These are phyloP conservation scores for Camponotus fellah DNA, from an alignment of 2,888 invertebrate species.

Conservation along the genomic window DNA sequence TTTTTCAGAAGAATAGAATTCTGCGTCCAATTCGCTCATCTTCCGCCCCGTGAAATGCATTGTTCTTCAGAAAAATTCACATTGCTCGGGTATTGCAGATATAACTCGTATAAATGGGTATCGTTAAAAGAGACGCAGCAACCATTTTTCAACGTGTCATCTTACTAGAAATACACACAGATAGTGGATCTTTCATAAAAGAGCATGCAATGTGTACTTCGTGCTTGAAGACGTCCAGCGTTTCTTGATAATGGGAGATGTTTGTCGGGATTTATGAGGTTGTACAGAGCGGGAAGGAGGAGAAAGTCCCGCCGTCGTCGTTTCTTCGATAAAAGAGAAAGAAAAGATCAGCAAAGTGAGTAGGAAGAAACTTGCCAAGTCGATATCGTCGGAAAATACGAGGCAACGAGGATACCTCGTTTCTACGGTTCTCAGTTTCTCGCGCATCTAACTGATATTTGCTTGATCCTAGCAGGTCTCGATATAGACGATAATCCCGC, in stretches of 20 bases:
- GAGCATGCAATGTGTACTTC: background rate
- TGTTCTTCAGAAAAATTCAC: slow-evolving; percentile 22
- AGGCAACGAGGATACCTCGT: background rate
- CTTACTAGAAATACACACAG: slow-evolving; percentile 18
- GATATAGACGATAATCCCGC: background rate
- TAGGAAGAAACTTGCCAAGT: slow-evolving; percentile 34
- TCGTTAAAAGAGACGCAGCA: slow-evolving; percentile 14
- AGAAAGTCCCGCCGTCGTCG: slow-evolving; percentile 16
- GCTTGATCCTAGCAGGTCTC: slow-evolving; percentile 3
- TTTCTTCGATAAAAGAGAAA: slow-evolving; percentile 38
- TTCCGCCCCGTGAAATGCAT: background rate
- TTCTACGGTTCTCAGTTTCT: slow-evolving; percentile 15
- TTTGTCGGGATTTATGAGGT: slow-evolving; percentile 45
- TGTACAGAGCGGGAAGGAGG: background rate
- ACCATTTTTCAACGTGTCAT: slow-evolving; percentile 43
- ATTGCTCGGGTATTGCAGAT: slow-evolving; percentile 11
- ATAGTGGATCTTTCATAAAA: background rate
- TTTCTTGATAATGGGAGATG: slow-evolving; percentile 47
- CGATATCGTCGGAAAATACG: slow-evolving; percentile 36
- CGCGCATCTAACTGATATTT: background rate
- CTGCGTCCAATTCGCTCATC: slow-evolving; percentile 12
- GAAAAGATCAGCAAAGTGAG: slow-evolving; percentile 43
- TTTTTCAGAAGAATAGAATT: background rate
- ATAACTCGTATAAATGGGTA: slow-evolving; percentile 17
- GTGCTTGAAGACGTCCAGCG: slow-evolving; percentile 2